Base-by-base conservation (phyloP, 2,888 invertebrate genomes). In the Abrostola triplasia region DNA sequence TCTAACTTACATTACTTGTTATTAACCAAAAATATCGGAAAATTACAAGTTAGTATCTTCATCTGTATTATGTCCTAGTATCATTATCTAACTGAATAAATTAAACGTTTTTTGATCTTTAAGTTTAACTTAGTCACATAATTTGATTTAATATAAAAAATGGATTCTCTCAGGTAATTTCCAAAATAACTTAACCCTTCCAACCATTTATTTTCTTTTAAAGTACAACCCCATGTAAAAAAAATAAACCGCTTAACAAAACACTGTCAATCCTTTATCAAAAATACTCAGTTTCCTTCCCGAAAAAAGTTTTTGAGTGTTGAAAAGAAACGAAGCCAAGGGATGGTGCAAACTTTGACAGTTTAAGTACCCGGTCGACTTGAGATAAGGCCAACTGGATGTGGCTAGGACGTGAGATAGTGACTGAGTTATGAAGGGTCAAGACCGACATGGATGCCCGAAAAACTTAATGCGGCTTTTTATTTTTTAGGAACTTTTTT, bases 291-390 rank as follows among this genome's bases (percentile, higher is more conserved):
- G 49, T 58, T 59, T 41, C 24, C 49, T 12, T 56, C 40, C 41
- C 38, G 37, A 37, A 60, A 47, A 60, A 78, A 79, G 49, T 69
- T 84, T 80, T 70, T 70, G 74, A 83, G 81, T 72, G 75, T 70
- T 67, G 70, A 74, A 84, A 82, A 80, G 77, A 83, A 79, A 69
- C 67, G 57, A 71, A 74, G 54, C 48, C 61, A 76, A 81, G 74
- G 66, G 81, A 79, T 77, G 80, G 74, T 70, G 54, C 63, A 62
- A 83, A 85, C 77, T 86, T 84, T 76, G 83, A 84, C 84, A 81
- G 78, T 79, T 86, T 84, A 84, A 84, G 84, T 80, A 82, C 76
- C 76, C 67, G 64, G 59, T 41, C 56, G 59, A 58, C 36, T 40
- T 13, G 60, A 73, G 78, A 77, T 79, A 80, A 78, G 66, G 61